Base-by-base conservation (phyloP, 2,888 invertebrate genomes). In the Caenorhabditis becei region DNA sequence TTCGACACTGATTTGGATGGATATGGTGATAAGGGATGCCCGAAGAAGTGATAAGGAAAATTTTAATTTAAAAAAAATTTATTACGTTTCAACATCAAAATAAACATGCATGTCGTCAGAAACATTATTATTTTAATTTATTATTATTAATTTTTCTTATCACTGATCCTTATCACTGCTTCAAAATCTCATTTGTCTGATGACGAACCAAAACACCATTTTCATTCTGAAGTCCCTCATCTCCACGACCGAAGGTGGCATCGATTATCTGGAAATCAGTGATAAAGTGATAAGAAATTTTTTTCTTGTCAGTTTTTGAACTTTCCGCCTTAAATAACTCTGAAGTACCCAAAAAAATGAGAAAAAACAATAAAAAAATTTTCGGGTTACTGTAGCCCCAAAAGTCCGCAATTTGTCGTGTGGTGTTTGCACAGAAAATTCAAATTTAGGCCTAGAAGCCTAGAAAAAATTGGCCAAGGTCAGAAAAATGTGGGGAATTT, bases 141-240 rank as follows among this genome's bases (percentile, higher is more conserved):
- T 41, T 41, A 41, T 41, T 16, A 41, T 3, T 41, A 14, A 11
- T 24, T 23, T 44, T 20, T 16, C n/a, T 61, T 24, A 11, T 66
- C n/a, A 67, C 23, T 67, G 54, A 53, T 66, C n/a, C n/a, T 66
- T 41, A 44, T 63, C 11, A 65, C n/a, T 72, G 51, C 24, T 67
- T 75, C 16, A 58, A 16, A 24, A 67, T 67, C 41, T 75, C 75
- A 28, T 80, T 80, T 2, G 61, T 62, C 20, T 71, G 67, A 49
- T 82, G 77, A 18, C 84, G 63, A 1, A 86, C 86, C 1, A 86
- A 58, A 18, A 86, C 37, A 4, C 86, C 86, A 56, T 83, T 80
- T 62, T 86, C 85, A 51, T 82, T 83, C 16, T 70, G 72, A 32
- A 85, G 67, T 59, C 77, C 85, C 23, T 82, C 81, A 23, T 80